Percentiles rank a stretch among this genome's conserved stretches.
These are phyloP conservation scores for Zaprionus inermis DNA, from an alignment of 1,140 invertebrate species.

Conservation along the genomic window DNA sequence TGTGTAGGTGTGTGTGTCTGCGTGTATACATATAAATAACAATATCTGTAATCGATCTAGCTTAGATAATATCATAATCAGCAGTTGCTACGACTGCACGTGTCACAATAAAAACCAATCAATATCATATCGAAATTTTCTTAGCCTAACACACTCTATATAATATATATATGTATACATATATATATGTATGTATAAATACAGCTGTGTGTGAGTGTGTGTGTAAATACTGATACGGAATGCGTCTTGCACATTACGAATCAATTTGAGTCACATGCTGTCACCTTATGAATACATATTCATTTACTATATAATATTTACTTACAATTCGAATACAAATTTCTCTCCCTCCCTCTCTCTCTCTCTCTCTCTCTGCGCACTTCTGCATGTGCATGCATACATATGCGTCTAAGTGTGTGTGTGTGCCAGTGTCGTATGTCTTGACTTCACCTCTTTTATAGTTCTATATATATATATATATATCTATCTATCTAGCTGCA, in stretches of 20 bases:
- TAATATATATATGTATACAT: neutral
- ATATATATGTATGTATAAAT: neutral
- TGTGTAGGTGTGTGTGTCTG: conserved; percentile 5
- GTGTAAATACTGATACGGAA: conserved; percentile 10
- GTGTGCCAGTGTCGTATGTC: conserved; percentile 3
- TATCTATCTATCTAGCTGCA: conserved; percentile 9
- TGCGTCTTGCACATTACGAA: conserved; percentile 20
- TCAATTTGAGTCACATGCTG: conserved; percentile 51
- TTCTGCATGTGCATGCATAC: conserved; percentile 20
- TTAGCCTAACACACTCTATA: neutral
- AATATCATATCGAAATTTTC: conserved; percentile 44
- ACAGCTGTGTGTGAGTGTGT: neutral
- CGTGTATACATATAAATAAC: conserved; percentile 37
- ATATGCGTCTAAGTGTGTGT: conserved; percentile 3
- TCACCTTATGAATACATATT: conserved; percentile 14
- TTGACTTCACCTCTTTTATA: neutral
- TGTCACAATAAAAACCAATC: conserved; percentile 61
- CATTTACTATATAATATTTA: conserved; percentile 6
- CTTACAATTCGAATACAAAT: conserved; percentile 35
- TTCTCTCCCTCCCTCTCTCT: conserved; percentile 4
- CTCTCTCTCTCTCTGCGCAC: neutral
- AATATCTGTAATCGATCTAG: conserved; percentile 42
- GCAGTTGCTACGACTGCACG: conserved; percentile 36
- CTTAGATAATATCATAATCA: conserved; percentile 55
- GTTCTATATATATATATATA: neutral